These are phyloP conservation scores for Oxyruncus cristatus DNA, from an alignment of 2,113 vertebrate genomes.

Conservation along the genomic window DNA sequence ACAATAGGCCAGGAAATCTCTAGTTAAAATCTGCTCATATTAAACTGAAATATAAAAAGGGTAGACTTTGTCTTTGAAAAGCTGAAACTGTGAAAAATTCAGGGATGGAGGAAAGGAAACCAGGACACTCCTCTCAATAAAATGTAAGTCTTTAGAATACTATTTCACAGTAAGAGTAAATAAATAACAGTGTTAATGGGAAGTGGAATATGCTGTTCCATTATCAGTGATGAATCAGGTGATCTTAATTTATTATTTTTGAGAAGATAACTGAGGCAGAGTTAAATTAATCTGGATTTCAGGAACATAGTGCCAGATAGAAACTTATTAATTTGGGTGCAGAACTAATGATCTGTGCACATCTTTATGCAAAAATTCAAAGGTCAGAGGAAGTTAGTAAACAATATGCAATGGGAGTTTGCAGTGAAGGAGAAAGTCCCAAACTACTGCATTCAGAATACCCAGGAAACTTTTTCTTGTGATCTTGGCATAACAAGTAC, in stretches of 20 bases:
- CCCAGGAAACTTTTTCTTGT: background rate
- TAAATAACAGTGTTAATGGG: background rate
- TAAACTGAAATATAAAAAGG: background rate
- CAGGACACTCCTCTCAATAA: background rate
- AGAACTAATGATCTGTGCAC: background rate
- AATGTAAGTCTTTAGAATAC: background rate
- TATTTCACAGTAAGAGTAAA: background rate
- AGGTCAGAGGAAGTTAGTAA: background rate
- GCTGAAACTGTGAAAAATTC: background rate
- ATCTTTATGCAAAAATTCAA: background rate
- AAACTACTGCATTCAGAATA: background rate
- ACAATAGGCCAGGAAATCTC: background rate
- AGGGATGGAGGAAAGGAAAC: background rate
- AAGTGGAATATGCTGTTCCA: background rate
- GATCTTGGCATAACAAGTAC: constrained; percentile 5
- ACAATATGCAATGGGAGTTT: background rate
- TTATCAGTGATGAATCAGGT: background rate
- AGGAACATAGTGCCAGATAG: background rate
- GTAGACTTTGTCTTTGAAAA: background rate
- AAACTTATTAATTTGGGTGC: background rate
- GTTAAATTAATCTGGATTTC: background rate
- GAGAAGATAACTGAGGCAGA: background rate
- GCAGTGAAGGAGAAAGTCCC: background rate
- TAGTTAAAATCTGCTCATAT: background rate
- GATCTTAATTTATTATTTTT: background rate